Conservation (phyloP, 2,113 vertebrate genomes). For the Hiodon tergisus region DNA sequence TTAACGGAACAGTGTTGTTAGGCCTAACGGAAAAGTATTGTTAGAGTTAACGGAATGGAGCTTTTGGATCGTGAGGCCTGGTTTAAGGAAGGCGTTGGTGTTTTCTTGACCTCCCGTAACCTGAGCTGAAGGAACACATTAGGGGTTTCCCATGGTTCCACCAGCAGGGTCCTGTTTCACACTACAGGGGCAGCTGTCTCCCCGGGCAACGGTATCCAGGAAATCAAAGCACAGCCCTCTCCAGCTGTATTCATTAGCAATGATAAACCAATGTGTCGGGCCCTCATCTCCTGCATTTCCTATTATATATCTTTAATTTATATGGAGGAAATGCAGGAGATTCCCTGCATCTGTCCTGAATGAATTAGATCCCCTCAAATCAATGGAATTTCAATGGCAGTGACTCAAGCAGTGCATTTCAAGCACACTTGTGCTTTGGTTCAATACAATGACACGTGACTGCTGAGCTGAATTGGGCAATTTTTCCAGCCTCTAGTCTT, state of each 20-base stretch:
- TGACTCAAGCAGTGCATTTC: not conserved
- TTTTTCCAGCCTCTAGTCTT: not conserved
- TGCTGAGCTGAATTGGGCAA: not conserved
- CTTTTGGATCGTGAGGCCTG: not conserved
- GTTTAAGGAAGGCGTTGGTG: not conserved
- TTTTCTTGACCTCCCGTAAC: constrained; percentile 10
- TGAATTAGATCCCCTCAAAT: too few relatives aligned
- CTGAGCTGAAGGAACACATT: not conserved
- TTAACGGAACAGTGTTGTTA: too few relatives aligned
- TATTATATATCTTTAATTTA: too few relatives aligned
- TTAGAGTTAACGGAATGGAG: not conserved
- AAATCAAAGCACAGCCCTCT: constrained; percentile 1
- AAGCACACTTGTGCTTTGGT: not conserved
- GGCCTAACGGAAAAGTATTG: not conserved
- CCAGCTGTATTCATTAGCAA: constrained; percentile 6
- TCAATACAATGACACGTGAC: not conserved
- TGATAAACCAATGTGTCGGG: not conserved
- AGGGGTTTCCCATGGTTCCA: not conserved
- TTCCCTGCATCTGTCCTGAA: too few relatives aligned
- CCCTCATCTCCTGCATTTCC: not conserved
- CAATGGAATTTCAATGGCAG: too few relatives aligned
- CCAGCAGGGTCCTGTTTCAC: not conserved
- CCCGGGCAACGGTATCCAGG: not conserved
- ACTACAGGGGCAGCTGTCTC: not conserved
- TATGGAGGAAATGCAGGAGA: too few relatives aligned